Evolutionary conservation across 2,797 vertebrate genomes (phyloP).

Genomic region (Ciconia nigra): DNA sequence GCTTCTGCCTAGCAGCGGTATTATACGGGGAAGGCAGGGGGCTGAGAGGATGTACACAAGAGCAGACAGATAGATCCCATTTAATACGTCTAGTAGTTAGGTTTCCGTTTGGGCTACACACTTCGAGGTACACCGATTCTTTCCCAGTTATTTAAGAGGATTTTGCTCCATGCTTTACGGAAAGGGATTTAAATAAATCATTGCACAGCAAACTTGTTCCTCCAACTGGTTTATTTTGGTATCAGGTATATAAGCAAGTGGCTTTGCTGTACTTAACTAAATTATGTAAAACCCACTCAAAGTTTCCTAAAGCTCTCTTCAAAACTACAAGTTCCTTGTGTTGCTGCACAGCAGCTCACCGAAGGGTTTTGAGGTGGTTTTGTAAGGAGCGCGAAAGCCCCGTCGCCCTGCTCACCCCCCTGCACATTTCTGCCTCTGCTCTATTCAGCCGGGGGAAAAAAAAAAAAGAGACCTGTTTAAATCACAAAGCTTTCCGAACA

Average conservation of each 20-base stretch:
- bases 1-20: background rate
- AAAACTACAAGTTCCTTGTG: background rate
- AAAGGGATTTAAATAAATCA: constrained; percentile 62
- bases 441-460: background rate
- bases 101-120: background rate
- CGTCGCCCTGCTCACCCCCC: background rate
- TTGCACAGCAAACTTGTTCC: constrained; percentile 27
- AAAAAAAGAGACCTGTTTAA: background rate
- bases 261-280: constrained; percentile 49
- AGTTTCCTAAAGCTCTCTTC: constrained; percentile 56
- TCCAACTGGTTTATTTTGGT: constrained; percentile 46
- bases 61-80: background rate
- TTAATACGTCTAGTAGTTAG: background rate
- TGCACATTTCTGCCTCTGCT: background rate
- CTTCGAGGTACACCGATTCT: background rate
- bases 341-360: background rate
- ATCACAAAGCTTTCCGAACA: constrained; percentile 31
- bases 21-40: background rate
- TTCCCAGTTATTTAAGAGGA: constrained; percentile 54
- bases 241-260: constrained; percentile 48
- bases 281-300: constrained; percentile 59
- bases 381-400: background rate
- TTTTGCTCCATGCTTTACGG: background rate
- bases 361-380: constrained; percentile 37
- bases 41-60: background rate